Conservation (phyloP, 2,888 invertebrate species). For the Acleris holmiana region DNA sequence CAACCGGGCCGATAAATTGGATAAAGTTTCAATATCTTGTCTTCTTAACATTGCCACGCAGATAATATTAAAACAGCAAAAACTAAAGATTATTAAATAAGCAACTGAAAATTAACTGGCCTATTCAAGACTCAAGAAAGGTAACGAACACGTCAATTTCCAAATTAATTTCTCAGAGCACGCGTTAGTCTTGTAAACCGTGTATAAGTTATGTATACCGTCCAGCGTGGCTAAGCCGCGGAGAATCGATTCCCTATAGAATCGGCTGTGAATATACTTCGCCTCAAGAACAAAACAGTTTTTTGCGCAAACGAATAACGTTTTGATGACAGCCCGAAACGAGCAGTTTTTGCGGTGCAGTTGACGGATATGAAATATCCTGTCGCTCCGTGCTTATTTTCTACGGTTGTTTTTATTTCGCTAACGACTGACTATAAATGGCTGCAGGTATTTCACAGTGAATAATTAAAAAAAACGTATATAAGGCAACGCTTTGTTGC, state of each 20-base stretch:
- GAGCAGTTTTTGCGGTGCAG: constrained; percentile 1
- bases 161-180: constrained; percentile 41
- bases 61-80: neutral
- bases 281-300: constrained; percentile 16
- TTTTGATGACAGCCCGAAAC: constrained; percentile 1
- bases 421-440: no score
- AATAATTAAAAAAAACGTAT: no score
- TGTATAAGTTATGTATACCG: constrained; percentile 44
- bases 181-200: constrained; percentile 42
- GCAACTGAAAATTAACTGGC: no score
- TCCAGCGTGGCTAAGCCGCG: constrained; percentile 55
- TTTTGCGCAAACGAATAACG: constrained; percentile 17
- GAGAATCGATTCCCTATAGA: constrained; percentile 54
- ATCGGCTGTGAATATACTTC: neutral
- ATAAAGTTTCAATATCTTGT: no score
- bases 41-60: neutral
- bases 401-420: no score
- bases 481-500: no score
- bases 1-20: no score
- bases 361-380: constrained; percentile 13
- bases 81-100: neutral
- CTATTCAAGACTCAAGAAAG: neutral
- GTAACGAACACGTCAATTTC: neutral
- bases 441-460: no score
- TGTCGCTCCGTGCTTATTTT: neutral